Evolutionary conservation across 1,140 invertebrate species (phyloP).

Genomic region (Neodiprion virginianus): DNA sequence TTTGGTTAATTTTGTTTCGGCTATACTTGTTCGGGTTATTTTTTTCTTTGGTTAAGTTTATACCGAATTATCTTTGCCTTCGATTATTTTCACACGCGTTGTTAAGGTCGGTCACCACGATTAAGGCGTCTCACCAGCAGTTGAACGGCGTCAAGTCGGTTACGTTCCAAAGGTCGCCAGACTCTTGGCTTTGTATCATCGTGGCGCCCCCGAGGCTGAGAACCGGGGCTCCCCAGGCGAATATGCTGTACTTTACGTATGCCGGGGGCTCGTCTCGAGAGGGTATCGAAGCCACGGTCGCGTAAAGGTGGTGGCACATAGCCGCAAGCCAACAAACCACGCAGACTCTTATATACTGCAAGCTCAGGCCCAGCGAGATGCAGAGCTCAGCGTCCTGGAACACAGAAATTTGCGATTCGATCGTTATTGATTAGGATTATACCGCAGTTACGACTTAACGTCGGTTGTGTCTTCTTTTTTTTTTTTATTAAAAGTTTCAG

Average conservation of each 20-base stretch:
- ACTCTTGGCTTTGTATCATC: constrained; percentile 49
- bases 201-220: constrained; percentile 49
- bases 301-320: constrained; percentile 68
- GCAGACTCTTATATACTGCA: constrained; percentile 68
- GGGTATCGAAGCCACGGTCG: constrained; percentile 55
- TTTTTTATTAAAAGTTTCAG: neutral
- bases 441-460: neutral
- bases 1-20: no score
- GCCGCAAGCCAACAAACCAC: constrained; percentile 69
- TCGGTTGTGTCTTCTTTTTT: neutral
- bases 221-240: constrained; percentile 61
- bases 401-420: constrained; percentile 25
- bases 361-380: constrained; percentile 66
- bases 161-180: constrained; percentile 49
- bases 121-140: constrained; percentile 53
- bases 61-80: no score
- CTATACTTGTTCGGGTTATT: no score
- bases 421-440: neutral
- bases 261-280: constrained; percentile 55
- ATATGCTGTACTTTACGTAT: constrained; percentile 61
- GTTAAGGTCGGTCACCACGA: neutral
- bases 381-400: constrained; percentile 71
- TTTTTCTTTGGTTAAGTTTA: no score
- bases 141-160: constrained; percentile 56
- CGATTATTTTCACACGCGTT: neutral